A percentile compares a stretch with the other conserved stretches of the same genome.
Conservation (phyloP, 2,888 invertebrate genomes). For the Ophioninae sp. region DNA sequence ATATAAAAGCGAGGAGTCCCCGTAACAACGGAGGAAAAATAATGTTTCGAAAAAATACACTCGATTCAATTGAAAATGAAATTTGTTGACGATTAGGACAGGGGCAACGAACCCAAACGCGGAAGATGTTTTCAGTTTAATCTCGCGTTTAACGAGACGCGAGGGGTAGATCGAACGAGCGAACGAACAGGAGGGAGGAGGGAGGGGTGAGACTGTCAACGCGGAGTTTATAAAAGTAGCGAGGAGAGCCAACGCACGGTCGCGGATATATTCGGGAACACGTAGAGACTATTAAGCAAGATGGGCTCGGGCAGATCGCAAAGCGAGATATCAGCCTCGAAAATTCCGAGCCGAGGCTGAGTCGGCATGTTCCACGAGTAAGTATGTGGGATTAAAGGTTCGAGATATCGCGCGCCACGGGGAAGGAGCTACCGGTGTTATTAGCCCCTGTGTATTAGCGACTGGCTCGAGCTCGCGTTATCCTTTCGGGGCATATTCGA, state of each 20-base stretch:
- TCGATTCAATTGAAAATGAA: slow-evolving; percentile 2
- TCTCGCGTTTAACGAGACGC: slow-evolving; percentile 19
- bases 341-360: slow-evolving; percentile 73
- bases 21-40: background rate
- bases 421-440: slow-evolving; percentile 28
- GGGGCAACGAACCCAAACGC: slow-evolving; percentile 13
- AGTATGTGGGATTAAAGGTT: slow-evolving; percentile 23
- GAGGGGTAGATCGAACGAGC: background rate
- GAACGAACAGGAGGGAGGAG: background rate
- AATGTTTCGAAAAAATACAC: background rate
- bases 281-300: slow-evolving; percentile 77
- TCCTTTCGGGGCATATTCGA: slow-evolving; percentile 10
- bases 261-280: slow-evolving; percentile 76
- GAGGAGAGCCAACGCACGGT: slow-evolving; percentile 18
- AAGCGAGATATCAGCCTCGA: slow-evolving; percentile 68
- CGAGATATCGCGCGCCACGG: slow-evolving; percentile 47
- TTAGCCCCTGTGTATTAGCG: slow-evolving; percentile 17
- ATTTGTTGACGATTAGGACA: slow-evolving; percentile 15
- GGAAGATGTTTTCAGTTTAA: slow-evolving; percentile 31
- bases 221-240: slow-evolving; percentile 47
- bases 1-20: too few relatives aligned
- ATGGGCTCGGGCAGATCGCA: slow-evolving; percentile 70
- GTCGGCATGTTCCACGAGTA: slow-evolving; percentile 68
- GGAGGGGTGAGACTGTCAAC: slow-evolving; percentile 36
- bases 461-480: slow-evolving; percentile 23